Evolutionary conservation across 1,140 invertebrate species (phyloP).

Genomic region (Hestina assimilis): DNA sequence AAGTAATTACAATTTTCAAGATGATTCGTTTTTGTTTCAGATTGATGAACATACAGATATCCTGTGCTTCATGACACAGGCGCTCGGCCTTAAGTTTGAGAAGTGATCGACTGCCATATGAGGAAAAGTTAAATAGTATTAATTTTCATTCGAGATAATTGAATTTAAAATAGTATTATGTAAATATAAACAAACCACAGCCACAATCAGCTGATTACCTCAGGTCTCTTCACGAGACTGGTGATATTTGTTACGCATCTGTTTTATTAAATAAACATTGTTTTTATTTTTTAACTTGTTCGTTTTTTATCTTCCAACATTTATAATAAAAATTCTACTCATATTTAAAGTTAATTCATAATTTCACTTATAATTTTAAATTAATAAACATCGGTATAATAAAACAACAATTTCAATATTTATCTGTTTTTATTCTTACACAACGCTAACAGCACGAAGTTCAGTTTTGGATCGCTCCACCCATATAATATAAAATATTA

Average conservation of each 20-base stretch:
- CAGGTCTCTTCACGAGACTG: slow-evolving; percentile 52
- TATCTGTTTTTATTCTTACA: slow-evolving; percentile 61
- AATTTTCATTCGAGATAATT: slow-evolving; percentile 41
- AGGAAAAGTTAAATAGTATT: slow-evolving; percentile 37
- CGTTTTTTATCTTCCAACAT: slow-evolving; percentile 10
- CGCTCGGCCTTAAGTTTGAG: slow-evolving; percentile 84
- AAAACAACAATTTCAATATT: slow-evolving; percentile 35
- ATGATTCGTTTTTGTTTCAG: slow-evolving; percentile 77
- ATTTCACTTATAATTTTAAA: too few relatives aligned
- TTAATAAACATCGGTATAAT: neutral
- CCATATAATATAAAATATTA: slow-evolving; percentile 72
- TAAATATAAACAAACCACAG: slow-evolving; percentile 56
- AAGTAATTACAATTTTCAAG: too few relatives aligned
- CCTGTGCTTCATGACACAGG: slow-evolving; percentile 90
- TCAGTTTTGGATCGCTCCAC: slow-evolving; percentile 54
- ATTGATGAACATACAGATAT: slow-evolving; percentile 95
- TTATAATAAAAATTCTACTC: neutral
- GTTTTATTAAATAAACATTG: slow-evolving; percentile 71
- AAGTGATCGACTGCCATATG: slow-evolving; percentile 58
- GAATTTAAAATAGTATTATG: slow-evolving; percentile 60
- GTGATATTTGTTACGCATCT: slow-evolving; percentile 75
- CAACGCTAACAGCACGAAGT: slow-evolving; percentile 65
- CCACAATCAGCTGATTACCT: slow-evolving; percentile 61
- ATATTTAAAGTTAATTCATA: too few relatives aligned
- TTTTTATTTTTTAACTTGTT: slow-evolving; percentile 57